Conservation (phyloP, 2,113 vertebrate species). For the Smithornis capensis region DNA sequence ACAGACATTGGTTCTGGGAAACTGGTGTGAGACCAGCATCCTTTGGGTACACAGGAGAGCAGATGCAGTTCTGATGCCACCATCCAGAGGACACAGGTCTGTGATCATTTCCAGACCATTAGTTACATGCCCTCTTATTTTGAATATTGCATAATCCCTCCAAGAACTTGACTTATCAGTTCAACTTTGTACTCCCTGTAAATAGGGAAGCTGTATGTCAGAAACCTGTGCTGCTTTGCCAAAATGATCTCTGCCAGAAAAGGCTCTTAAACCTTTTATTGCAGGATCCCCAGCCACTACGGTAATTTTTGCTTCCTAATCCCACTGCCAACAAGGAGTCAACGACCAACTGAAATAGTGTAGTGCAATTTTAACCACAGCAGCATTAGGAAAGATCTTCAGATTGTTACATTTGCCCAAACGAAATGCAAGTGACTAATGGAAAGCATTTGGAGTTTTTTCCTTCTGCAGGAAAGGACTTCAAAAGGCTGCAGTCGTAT, state of each 20-base stretch:
- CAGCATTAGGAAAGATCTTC: not conserved
- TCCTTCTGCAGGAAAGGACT: not conserved
- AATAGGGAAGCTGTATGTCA: conserved; percentile 55
- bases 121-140: not conserved
- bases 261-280: conserved; percentile 42
- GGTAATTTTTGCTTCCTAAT: not conserved
- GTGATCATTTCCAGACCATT: not conserved
- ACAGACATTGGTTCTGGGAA: not conserved
- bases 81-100: not conserved
- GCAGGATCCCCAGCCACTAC: not conserved
- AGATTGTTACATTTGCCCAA: not conserved
- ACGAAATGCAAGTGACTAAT: not conserved
- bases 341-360: not conserved
- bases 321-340: not conserved
- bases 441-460: not conserved
- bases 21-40: not conserved
- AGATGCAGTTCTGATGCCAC: not conserved
- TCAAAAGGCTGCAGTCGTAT: not conserved
- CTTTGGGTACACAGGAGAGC: not conserved
- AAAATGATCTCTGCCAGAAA: conserved; percentile 3
- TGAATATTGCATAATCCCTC: conserved; percentile 8
- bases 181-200: conserved; percentile 54
- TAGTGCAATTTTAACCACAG: not conserved
- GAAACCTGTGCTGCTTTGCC: conserved; percentile 14
- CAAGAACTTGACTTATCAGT: conserved; percentile 56